phyloP scores from a whole-genome alignment of 2,888 invertebrate genomes.

The Aphodius sticticus region DNA sequence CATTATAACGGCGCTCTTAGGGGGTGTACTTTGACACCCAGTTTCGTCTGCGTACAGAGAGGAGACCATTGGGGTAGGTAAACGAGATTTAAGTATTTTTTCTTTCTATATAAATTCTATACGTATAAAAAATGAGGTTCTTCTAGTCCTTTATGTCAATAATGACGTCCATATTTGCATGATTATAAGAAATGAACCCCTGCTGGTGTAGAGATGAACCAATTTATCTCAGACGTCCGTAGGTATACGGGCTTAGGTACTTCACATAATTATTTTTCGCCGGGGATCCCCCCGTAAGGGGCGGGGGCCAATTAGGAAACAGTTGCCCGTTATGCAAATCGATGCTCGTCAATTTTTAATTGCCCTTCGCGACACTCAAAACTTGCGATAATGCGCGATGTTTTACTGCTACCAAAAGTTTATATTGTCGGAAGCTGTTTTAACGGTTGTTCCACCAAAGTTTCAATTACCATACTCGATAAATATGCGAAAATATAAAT shows the following conservation, averaged over 20 bases:
- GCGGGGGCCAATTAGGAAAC: no score
- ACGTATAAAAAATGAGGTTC: constrained; percentile 26
- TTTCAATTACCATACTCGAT: no score
- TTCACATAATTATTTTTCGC: no score
- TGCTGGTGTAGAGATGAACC: constrained; percentile 32
- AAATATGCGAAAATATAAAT: no score
- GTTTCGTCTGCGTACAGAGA: neutral
- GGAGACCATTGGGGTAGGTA: neutral
- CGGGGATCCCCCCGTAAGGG: no score
- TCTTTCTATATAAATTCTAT: no score
- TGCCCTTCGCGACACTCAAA: neutral
- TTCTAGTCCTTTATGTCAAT: constrained; percentile 21
- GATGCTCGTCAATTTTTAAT: neutral
- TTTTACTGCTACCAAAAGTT: no score
- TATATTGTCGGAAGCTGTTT: no score
- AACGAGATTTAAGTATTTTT: no score
- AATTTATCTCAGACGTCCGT: constrained; percentile 25
- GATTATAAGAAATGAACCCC: constrained; percentile 36
- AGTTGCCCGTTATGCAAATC: neutral
- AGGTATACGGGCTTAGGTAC: neutral
- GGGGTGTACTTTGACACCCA: neutral
- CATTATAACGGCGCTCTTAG: constrained; percentile 29
- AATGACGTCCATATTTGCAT: constrained; percentile 14
- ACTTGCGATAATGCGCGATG: no score
- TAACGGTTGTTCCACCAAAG: no score